A percentile compares a stretch with the other conserved stretches of the same genome.
Evolutionary conservation across 1,140 invertebrate genomes (phyloP).

Genomic region (Paralvinella palmiformis): DNA sequence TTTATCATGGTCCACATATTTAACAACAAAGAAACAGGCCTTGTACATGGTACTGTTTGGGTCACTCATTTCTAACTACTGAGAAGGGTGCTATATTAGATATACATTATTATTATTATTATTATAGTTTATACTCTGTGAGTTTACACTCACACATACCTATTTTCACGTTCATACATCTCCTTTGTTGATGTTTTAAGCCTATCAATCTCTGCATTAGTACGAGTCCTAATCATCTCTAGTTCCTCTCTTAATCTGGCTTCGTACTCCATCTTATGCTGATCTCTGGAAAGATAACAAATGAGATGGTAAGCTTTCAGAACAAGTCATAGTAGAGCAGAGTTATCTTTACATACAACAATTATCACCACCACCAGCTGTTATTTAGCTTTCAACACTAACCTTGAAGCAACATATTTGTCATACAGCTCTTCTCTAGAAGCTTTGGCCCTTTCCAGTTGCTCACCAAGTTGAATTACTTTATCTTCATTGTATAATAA

Average conservation of each 20-base stretch:
- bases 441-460: constrained; percentile 45
- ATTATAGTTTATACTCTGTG: background rate
- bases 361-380: too few relatives aligned
- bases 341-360: too few relatives aligned
- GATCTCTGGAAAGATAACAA: constrained; percentile 34
- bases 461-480: constrained; percentile 30
- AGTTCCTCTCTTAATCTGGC: constrained; percentile 46
- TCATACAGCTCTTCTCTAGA: constrained; percentile 51
- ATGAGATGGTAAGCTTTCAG: too few relatives aligned
- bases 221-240: constrained; percentile 40
- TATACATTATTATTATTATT: too few relatives aligned
- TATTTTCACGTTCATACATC: constrained; percentile 50
- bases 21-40: background rate
- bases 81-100: background rate
- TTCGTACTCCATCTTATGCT: constrained; percentile 51
- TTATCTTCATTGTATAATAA: constrained; percentile 41
- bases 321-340: too few relatives aligned
- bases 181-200: constrained; percentile 44
- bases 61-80: background rate
- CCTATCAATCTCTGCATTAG: constrained; percentile 47
- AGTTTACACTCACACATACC: constrained; percentile 24
- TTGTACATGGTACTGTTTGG: background rate
- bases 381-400: constrained; percentile 5
- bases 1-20: background rate
- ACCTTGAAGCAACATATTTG: constrained; percentile 50